Percentiles rank a stretch among this genome's conserved stretches.
phyloP scores from a whole-genome alignment of 2,113 vertebrate genomes.

The Trochalopteron elliotii region DNA sequence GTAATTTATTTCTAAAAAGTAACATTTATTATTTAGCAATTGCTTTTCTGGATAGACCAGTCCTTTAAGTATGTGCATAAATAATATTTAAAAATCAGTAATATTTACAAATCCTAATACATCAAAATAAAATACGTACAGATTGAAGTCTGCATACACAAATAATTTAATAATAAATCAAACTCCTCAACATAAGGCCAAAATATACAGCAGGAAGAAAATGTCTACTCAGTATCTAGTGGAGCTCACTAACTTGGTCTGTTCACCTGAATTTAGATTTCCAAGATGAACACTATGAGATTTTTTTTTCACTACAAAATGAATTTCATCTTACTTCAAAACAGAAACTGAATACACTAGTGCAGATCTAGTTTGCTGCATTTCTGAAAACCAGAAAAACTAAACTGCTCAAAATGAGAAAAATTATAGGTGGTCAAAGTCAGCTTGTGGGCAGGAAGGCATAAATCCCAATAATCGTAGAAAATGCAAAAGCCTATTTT shows the following conservation, averaged over 20 bases:
- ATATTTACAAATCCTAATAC: constrained; percentile 79
- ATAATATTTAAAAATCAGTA: constrained; percentile 78
- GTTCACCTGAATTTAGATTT: constrained; percentile 31
- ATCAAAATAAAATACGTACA: constrained; percentile 76
- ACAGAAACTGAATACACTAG: constrained; percentile 2
- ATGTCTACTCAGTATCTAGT: constrained; percentile 34
- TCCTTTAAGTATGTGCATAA: constrained; percentile 79
- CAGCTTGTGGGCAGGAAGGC: constrained; percentile 49
- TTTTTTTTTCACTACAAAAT: constrained; percentile 6
- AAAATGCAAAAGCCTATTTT: constrained; percentile 42
- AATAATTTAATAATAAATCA: constrained; percentile 81
- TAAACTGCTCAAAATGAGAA: constrained; percentile 41
- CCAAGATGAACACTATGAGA: constrained; percentile 10
- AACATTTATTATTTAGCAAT: constrained; percentile 75
- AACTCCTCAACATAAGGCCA: constrained; percentile 60
- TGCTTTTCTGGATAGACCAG: constrained; percentile 71
- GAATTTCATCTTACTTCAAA: constrained; percentile 10
- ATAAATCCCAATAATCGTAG: constrained; percentile 43
- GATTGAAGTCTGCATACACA: constrained; percentile 72
- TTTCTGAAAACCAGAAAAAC: constrained; percentile 52
- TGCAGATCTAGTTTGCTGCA: constrained; percentile 35
- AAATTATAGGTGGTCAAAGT: constrained; percentile 44
- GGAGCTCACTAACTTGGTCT: constrained; percentile 35
- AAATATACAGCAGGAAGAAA: constrained; percentile 62
- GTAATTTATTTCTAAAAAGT: constrained; percentile 75